Conservation (phyloP, 2,888 invertebrate species). For the Pachymerium ferrugineum region DNA sequence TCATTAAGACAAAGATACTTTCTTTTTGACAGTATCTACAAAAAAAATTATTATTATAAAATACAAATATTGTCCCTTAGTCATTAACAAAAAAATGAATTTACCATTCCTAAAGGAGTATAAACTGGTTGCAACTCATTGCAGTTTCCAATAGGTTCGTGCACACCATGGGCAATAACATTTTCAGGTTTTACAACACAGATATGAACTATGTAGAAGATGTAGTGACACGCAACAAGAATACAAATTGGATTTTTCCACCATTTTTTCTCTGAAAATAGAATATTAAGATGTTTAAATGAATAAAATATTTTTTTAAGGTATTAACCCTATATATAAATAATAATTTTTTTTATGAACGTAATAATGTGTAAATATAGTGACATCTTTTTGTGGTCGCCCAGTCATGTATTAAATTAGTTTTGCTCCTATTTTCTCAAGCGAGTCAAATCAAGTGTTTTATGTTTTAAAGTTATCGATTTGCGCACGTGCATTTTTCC, state of each 20-base stretch:
- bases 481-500: not conserved
- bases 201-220: not conserved
- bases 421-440: not conserved
- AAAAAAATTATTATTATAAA: constrained; percentile 35
- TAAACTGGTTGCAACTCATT: constrained; percentile 56
- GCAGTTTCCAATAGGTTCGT: constrained; percentile 70
- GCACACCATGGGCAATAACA: constrained; percentile 63
- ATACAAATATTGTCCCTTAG: not conserved
- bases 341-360: not conserved
- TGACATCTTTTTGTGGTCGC: not conserved
- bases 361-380: too few species aligned
- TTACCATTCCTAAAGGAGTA: constrained; percentile 57
- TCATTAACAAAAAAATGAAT: not conserved
- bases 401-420: constrained; percentile 30
- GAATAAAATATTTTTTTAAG: not conserved
- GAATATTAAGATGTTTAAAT: too few species aligned
- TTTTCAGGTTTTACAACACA: constrained; percentile 55
- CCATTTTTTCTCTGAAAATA: not conserved
- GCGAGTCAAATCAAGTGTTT: not conserved
- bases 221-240: not conserved
- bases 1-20: constrained; percentile 65
- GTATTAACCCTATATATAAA: too few species aligned
- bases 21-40: constrained; percentile 60
- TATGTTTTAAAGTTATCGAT: not conserved
- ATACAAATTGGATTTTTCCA: not conserved